phyloP scores from a whole-genome alignment of 2,113 vertebrate genomes.

The Lophura nycthemera region DNA sequence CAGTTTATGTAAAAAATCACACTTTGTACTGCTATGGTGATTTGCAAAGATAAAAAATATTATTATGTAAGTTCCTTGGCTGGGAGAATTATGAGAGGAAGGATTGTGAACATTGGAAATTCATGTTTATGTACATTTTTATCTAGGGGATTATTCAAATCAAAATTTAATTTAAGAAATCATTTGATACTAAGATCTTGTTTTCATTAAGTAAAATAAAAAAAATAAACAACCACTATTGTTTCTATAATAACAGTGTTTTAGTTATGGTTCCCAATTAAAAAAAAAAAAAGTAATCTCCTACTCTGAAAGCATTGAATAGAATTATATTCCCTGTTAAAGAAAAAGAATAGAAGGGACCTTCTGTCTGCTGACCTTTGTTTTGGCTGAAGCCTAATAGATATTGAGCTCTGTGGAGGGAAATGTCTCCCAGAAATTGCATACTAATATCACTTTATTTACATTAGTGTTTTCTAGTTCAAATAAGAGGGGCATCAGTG shows the following conservation, averaged over 20 bases:
- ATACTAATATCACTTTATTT: slow-evolving; percentile 53
- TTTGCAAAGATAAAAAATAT: neutral
- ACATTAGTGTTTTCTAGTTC: slow-evolving; percentile 67
- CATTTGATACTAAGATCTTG: neutral
- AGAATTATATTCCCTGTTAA: slow-evolving; percentile 58
- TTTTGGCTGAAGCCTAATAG: slow-evolving; percentile 75
- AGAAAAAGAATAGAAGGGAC: slow-evolving; percentile 56
- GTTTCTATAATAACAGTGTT: neutral
- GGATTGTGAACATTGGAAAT: neutral
- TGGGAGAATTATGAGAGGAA: neutral
- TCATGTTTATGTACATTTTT: neutral
- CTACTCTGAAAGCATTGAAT: slow-evolving; percentile 54
- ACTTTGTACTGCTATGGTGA: neutral
- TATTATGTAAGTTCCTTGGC: slow-evolving; percentile 17
- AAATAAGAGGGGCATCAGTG: slow-evolving; percentile 34
- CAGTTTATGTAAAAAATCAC: slow-evolving; percentile 31
- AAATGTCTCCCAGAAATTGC: slow-evolving; percentile 58
- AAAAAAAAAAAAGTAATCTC: slow-evolving; percentile 43
- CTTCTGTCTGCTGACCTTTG: slow-evolving; percentile 73
- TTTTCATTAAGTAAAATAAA: neutral
- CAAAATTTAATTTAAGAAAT: slow-evolving; percentile 17
- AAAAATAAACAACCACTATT: neutral
- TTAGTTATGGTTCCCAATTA: slow-evolving; percentile 19
- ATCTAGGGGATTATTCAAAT: neutral
- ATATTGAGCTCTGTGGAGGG: slow-evolving; percentile 27